These are phyloP conservation scores for Diglossa cyanea DNA, from an alignment of 2,797 vertebrate genomes.

Conservation along the genomic window DNA sequence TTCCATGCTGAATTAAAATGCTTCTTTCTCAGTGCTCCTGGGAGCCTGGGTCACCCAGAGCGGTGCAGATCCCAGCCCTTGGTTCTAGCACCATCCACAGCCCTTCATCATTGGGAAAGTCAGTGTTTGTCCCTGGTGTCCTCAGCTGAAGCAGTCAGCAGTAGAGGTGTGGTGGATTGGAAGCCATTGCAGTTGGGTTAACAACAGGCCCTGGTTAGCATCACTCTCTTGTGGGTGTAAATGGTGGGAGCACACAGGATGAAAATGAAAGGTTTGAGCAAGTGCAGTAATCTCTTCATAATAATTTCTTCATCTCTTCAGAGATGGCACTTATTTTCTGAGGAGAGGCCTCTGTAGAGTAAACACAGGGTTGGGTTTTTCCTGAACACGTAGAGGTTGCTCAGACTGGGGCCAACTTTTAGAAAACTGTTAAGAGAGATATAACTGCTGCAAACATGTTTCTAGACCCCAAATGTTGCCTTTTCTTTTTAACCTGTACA, in stretches of 20 bases:
- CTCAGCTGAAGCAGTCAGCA: background rate
- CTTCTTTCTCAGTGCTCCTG: background rate
- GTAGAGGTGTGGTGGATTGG: background rate
- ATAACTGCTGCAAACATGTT: background rate
- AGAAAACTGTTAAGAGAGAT: background rate
- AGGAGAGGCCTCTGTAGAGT: background rate
- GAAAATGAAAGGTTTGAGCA: background rate
- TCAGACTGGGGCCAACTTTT: background rate
- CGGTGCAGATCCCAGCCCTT: background rate
- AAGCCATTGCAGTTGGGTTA: background rate
- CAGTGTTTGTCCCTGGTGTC: background rate
- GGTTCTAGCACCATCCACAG: background rate
- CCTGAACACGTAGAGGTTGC: background rate
- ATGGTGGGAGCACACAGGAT: background rate
- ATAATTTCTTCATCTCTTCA: background rate
- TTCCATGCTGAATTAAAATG: background rate
- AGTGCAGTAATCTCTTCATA: fast-evolving
- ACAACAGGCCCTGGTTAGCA: background rate
- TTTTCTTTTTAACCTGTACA: background rate
- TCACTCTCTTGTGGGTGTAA: background rate
- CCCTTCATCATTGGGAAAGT: background rate
- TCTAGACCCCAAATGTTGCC: background rate
- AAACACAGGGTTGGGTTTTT: background rate
- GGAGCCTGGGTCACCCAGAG: background rate
- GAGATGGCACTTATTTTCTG: background rate